Percentiles rank a stretch among this genome's conserved stretches.
phyloP scores from a whole-genome alignment of 53 echinoderm and acorn worm genomes.

The Echinometra lucunter region DNA sequence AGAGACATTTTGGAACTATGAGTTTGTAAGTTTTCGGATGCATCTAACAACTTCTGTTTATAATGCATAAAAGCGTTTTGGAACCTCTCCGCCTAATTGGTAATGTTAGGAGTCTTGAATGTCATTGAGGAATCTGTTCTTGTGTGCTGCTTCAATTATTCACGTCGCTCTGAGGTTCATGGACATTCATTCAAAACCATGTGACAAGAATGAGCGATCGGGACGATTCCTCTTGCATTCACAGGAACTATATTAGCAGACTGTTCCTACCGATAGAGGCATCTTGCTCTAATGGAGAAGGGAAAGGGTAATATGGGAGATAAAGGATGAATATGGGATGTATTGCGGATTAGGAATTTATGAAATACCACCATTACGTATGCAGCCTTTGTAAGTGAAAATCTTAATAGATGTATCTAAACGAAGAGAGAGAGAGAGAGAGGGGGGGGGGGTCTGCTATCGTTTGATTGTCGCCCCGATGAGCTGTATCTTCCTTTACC shows the following conservation, averaged over 20 bases:
- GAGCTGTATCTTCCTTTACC: neutral
- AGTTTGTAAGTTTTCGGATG: neutral
- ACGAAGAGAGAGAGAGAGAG: neutral
- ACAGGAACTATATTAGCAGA: neutral
- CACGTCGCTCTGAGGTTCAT: conserved; percentile 19
- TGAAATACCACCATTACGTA: neutral
- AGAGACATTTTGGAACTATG: neutral
- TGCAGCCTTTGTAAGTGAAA: neutral
- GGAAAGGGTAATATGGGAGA: neutral
- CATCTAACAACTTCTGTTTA: neutral
- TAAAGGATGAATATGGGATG: neutral
- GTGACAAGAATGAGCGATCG: conserved; percentile 25
- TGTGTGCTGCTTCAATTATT: conserved; percentile 19
- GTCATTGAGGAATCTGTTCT: conserved; percentile 33
- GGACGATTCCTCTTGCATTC: neutral
- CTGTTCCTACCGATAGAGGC: neutral
- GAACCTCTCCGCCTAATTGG: neutral
- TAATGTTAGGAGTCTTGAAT: neutral
- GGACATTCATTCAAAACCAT: conserved; percentile 42
- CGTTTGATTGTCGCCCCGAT: neutral
- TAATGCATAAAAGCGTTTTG: neutral
- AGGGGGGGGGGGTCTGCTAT: neutral
- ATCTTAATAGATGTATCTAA: neutral
- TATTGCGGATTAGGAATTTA: neutral
- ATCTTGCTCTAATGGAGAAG: neutral